Evolutionary conservation across 35 echinoderm and acorn worm species (phyloP).

Genomic region (Apostichopus parvimensis): DNA sequence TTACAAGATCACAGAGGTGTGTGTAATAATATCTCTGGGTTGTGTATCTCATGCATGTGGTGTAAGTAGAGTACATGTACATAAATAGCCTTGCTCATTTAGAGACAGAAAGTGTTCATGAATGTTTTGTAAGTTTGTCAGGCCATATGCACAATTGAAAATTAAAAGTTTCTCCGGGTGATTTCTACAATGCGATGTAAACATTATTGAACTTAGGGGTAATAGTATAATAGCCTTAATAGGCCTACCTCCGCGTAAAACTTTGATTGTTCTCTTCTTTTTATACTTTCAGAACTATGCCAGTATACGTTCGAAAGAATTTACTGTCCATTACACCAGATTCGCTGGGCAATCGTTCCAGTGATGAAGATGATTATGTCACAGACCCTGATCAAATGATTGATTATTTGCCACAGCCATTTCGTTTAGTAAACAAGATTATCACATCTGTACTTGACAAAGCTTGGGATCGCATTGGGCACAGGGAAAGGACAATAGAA

Average conservation of each 20-base stretch:
- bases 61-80: no score
- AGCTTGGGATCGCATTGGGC: conserved; percentile 84
- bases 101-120: no score
- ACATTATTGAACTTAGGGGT: no score
- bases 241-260: neutral
- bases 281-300: conserved; percentile 51
- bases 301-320: conserved; percentile 96
- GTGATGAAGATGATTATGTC: conserved; percentile 93
- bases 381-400: conserved; percentile 94
- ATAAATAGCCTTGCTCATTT: no score
- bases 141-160: no score
- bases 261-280: neutral
- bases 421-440: conserved; percentile 87
- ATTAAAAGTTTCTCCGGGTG: no score
- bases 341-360: conserved; percentile 74
- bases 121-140: no score
- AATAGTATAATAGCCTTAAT: no score
- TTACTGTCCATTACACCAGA: conserved; percentile 91
- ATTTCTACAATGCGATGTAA: no score
- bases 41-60: no score
- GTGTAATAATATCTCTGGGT: no score
- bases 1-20: no score
- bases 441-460: conserved; percentile 74
- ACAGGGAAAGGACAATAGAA: conserved; percentile 64
- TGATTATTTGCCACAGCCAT: conserved; percentile 92